Base-by-base conservation (phyloP, 2,888 invertebrate species). In the Lasiommata megera region DNA sequence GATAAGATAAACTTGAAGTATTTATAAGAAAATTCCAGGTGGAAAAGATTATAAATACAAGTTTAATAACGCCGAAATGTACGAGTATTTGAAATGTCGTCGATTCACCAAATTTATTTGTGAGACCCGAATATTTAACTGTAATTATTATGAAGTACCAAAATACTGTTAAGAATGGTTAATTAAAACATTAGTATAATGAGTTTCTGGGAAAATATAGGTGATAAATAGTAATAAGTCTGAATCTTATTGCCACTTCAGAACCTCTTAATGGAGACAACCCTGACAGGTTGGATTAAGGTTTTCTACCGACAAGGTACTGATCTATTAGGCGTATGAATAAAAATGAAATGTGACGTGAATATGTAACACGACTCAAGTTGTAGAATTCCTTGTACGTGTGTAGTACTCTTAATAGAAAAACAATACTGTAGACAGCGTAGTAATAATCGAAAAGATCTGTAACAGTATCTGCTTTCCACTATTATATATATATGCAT, bases 251-350 rank as follows among this genome's bases (percentile, higher is more conserved):
- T 5, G 5, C 2, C 23, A 23, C 23, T 23, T 5, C 5, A 23
- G 23, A 12, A 11, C 36, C 6, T n/a, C 14, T 38, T 16, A 38
- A 18, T 18, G 17, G 6, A 14, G 37, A 11, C 51, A 51, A 51
- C 51, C 51, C 41, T 52, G 29, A 34, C 28, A 40, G 16, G 18
- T 18, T 36, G 36, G 36, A 47, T 47, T 47, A 47, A 36, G 12
- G 36, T 36, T 48, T 36, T 36, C n/a, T 48, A 48, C 48, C 48
- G 48, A 18, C 48, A 48, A 48, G 48, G 48, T 48, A 40, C 41
- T n/a, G 34, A 41, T 52, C 41, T 17, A 41, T 43, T 52, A 52
- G 29, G 18, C 31, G 52, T 52, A 43, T 52, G 52, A 52, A 52
- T 52, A 41, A 52, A 40, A 34, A 40, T 16, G 51, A 51, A 28